A percentile compares a stretch with the other conserved stretches of the same genome.
Conservation (phyloP, 2,888 invertebrate genomes). For the Athalia rosae region DNA sequence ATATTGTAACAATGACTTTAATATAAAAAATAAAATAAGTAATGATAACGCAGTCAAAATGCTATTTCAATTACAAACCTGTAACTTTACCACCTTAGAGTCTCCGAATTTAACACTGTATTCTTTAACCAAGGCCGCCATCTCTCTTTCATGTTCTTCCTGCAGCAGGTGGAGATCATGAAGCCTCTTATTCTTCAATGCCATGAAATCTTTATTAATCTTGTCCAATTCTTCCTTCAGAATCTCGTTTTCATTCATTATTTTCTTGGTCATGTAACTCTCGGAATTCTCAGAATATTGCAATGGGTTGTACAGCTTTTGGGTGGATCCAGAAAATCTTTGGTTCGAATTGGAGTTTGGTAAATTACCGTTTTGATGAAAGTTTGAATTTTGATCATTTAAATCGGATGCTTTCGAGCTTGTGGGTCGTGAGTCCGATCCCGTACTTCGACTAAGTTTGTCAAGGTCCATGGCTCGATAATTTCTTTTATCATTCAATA, state of each 20-base stretch:
- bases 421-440: conserved; percentile 60
- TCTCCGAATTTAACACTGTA: conserved; percentile 69
- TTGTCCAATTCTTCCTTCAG: conserved; percentile 81
- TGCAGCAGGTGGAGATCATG: conserved; percentile 83
- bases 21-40: conserved; percentile 30
- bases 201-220: conserved; percentile 85
- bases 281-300: conserved; percentile 71
- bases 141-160: conserved; percentile 72
- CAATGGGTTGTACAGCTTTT: conserved; percentile 70
- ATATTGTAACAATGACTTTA: background rate
- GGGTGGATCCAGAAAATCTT: conserved; percentile 61
- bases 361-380: conserved; percentile 66
- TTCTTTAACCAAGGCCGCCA: conserved; percentile 71
- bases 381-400: conserved; percentile 69
- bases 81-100: conserved; percentile 70
- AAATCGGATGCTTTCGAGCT: conserved; percentile 68
- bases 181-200: conserved; percentile 85
- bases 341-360: conserved; percentile 57
- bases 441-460: conserved; percentile 50
- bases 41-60: conserved; percentile 2
- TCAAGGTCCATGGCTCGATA: conserved; percentile 55
- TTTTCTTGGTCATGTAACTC: conserved; percentile 74
- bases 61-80: conserved; percentile 57
- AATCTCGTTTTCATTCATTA: conserved; percentile 76
- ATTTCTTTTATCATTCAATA: conserved; percentile 70